Conservation (phyloP, 2,888 invertebrate genomes). For the Brachyptera risi region DNA sequence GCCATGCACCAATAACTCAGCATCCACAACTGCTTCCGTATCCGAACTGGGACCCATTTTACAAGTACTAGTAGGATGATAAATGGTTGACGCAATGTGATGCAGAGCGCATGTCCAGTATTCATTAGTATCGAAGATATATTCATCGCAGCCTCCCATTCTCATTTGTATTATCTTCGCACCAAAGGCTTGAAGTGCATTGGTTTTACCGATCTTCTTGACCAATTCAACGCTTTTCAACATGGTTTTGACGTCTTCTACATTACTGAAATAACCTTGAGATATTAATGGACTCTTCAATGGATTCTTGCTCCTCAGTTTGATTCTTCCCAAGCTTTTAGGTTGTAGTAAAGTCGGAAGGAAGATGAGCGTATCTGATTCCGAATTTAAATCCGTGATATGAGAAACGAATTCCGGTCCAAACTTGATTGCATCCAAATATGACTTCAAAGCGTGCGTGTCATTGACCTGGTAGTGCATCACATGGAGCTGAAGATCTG, state of each 20-base stretch:
- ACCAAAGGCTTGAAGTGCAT: conserved; percentile 27
- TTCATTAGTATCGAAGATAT: conserved; percentile 32
- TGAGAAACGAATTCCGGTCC: not conserved
- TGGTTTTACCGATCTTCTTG: conserved; percentile 16
- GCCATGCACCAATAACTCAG: conserved; percentile 53
- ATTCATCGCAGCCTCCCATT: conserved; percentile 34
- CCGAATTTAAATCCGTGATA: not conserved
- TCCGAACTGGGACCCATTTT: conserved; percentile 42
- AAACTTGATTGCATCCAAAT: not conserved
- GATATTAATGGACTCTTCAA: conserved; percentile 49
- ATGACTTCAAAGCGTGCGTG: not conserved
- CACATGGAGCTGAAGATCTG: conserved; percentile 87
- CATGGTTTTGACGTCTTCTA: conserved; percentile 42
- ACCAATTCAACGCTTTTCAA: conserved; percentile 40
- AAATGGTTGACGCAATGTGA: conserved; percentile 36
- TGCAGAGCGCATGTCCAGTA: conserved; percentile 38
- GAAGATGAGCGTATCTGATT: not conserved
- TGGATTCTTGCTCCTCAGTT: conserved; percentile 48
- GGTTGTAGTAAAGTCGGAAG: conserved; percentile 37
- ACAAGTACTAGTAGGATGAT: conserved; percentile 40
- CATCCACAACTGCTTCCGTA: conserved; percentile 44
- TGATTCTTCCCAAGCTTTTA: conserved; percentile 38
- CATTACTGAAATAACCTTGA: conserved; percentile 49
- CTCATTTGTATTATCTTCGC: conserved; percentile 32
- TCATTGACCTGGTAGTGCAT: conserved; percentile 50